Base-by-base conservation (phyloP, 2,797 vertebrate species). In the Lepilemur ruficaudatus region DNA sequence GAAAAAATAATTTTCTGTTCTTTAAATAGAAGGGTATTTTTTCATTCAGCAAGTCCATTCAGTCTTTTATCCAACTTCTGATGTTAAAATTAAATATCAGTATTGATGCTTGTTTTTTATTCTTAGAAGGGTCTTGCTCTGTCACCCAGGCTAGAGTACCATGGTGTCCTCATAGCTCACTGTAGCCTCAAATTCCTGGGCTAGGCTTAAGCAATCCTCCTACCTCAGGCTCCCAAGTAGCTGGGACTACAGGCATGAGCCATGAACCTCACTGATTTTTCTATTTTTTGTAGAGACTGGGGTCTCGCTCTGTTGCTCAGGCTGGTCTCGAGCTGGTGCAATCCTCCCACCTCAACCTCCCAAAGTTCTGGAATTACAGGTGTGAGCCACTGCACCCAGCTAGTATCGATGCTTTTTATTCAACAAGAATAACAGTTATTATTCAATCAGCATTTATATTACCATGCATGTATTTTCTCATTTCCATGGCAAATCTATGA, bases 11-110 rank as follows among this genome's bases (percentile, higher is more conserved):
- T 78, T 96, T 86, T 88, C 20, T 11, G 55, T 82, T 86, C 82
- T 73, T 96, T 72, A 73, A 90, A 75, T 84, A 32, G 43, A 55
- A 86, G n/a, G 43, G 4, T 76, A 48, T 52, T n/a, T 93, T 95
- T 91, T 96, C 65, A 86, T 57, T 86, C 43, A 57, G 32, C 10
- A 89, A 84, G 28, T 78, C 41, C 7, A 52, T 80, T 87, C 18
- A 76, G 63, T 6, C 59, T 92, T 86, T 89, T 72, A 73, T 78
- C 81, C 41, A 93, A 80, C 43, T 63, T 32, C 22, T 72, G 22
- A 57, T 75, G 25, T 81, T 72, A 88, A 94, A 95, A 78, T 94
- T 87, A 93, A 93, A 67, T 91, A 81, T 32, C 15, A 70, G 55
- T 67, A 41, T 46, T 90, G 25, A 70, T 28, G 9, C 7, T 55